phyloP scores from a whole-genome alignment of 2,797 vertebrate genomes.

The Enteromius anoplus region DNA sequence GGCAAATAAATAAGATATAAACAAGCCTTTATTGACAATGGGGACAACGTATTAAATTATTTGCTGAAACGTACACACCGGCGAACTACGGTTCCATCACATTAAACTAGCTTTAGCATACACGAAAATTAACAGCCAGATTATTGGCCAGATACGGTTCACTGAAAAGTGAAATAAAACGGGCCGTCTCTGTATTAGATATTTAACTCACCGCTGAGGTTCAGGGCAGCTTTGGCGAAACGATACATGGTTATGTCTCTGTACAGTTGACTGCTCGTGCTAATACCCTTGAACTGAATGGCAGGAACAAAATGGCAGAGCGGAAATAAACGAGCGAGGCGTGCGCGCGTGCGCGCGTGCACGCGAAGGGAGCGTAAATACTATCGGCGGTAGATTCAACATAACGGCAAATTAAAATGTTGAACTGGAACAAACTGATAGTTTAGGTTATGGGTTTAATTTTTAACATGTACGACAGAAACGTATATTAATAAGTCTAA shows the following conservation, averaged over 20 bases:
- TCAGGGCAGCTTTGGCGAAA: conserved; percentile 74
- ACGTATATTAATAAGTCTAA: background rate
- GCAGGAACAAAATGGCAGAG: conserved; percentile 70
- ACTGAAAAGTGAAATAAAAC: rapidly evolving
- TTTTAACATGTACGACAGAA: background rate
- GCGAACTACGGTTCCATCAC: background rate
- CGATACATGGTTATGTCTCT: conserved; percentile 69
- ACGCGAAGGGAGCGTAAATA: rapidly evolving
- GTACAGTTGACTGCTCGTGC: conserved; percentile 14
- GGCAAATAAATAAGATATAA: background rate
- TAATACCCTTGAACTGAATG: conserved; percentile 78
- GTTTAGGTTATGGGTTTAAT: background rate
- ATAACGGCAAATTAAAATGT: background rate
- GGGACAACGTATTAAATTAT: background rate
- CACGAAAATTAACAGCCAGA: background rate
- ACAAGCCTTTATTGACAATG: background rate
- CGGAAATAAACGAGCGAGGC: conserved; percentile 38
- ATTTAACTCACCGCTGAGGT: conserved; percentile 69
- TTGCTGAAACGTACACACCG: background rate
- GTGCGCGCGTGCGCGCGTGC: conserved; percentile 41
- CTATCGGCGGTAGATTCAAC: background rate
- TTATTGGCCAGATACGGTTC: background rate
- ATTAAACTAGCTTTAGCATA: conserved; percentile 9
- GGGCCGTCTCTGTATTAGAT: rapidly evolving
- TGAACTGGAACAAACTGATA: background rate